These are phyloP conservation scores for Drosophila monieri DNA, from an alignment of 2,888 invertebrate genomes.

Conservation along the genomic window DNA sequence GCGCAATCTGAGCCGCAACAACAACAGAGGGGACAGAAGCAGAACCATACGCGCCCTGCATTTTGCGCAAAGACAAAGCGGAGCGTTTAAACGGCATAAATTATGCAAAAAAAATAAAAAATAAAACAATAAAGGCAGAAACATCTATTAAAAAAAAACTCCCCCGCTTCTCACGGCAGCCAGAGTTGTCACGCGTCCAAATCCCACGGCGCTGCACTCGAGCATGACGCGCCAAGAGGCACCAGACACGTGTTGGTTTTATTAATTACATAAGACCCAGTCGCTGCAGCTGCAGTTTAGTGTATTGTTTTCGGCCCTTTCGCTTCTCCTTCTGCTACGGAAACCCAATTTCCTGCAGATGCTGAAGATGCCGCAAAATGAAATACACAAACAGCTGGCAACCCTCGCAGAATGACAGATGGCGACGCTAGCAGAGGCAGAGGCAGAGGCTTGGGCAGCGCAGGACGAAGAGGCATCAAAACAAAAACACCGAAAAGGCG, in stretches of 20 bases:
- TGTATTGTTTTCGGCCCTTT: slow-evolving; percentile 7
- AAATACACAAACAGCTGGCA: slow-evolving; percentile 66
- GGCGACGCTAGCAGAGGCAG: slow-evolving; percentile 51
- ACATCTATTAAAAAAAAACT: slow-evolving; percentile 52
- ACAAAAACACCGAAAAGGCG: slow-evolving; percentile 54
- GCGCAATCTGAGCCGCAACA: slow-evolving; percentile 66
- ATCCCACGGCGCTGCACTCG: slow-evolving; percentile 4
- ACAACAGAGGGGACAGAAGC: slow-evolving; percentile 45
- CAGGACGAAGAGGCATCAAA: slow-evolving; percentile 55
- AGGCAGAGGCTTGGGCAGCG: slow-evolving; percentile 37
- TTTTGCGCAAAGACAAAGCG: slow-evolving; percentile 35
- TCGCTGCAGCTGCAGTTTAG: slow-evolving; percentile 58
- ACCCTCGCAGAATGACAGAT: slow-evolving; percentile 66
- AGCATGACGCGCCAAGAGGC: slow-evolving; percentile 26
- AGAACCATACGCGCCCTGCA: slow-evolving; percentile 23
- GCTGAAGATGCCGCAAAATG: slow-evolving; percentile 51
- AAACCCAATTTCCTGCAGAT: slow-evolving; percentile 73
- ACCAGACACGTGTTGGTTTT: slow-evolving; percentile 73
- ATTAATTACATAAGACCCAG: slow-evolving; percentile 72
- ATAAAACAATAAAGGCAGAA: slow-evolving; percentile 4
- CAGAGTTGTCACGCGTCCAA: slow-evolving; percentile 66
- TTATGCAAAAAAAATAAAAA: slow-evolving; percentile 40
- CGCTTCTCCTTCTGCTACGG: slow-evolving; percentile 18
- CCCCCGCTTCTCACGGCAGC: slow-evolving; percentile 27
- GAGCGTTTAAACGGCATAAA: slow-evolving; percentile 37